These are phyloP conservation scores for Brachypalpus laphriformis DNA, from an alignment of 2,888 invertebrate species.

Conservation along the genomic window DNA sequence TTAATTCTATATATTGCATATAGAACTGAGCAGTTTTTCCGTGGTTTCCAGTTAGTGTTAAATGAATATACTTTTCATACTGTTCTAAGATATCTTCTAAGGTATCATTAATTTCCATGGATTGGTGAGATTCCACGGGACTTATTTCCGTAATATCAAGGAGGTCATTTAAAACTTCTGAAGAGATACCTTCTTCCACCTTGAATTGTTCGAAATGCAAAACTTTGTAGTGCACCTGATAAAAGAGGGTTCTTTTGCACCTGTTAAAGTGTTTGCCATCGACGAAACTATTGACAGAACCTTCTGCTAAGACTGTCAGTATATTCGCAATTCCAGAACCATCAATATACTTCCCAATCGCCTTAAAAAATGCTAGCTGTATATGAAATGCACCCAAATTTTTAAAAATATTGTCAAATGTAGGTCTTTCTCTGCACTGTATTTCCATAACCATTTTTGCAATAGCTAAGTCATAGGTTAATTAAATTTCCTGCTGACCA, in stretches of 20 bases:
- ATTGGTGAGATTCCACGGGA: background rate
- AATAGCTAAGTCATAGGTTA: slow-evolving; percentile 77
- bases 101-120: background rate
- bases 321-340: no score
- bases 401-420: slow-evolving; percentile 74
- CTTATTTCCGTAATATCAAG: background rate
- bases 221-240: background rate
- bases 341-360: background rate
- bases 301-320: no score
- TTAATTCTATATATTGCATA: slow-evolving; percentile 7
- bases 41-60: background rate
- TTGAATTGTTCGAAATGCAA: slow-evolving; percentile 2
- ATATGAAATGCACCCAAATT: slow-evolving; percentile 74
- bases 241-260: background rate
- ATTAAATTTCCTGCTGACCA: slow-evolving; percentile 3
- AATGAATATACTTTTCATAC: background rate
- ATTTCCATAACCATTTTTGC: slow-evolving; percentile 76
- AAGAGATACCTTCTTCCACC: background rate
- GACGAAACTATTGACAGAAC: no score
- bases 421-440: slow-evolving; percentile 73
- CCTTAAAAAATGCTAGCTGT: slow-evolving; percentile 75
- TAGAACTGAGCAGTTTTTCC: slow-evolving; percentile 7
- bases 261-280: slow-evolving; percentile 1
- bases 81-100: background rate
- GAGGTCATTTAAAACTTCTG: background rate